Conservation (phyloP, 2,888 invertebrate genomes). For the Orchesellides sinensis region DNA sequence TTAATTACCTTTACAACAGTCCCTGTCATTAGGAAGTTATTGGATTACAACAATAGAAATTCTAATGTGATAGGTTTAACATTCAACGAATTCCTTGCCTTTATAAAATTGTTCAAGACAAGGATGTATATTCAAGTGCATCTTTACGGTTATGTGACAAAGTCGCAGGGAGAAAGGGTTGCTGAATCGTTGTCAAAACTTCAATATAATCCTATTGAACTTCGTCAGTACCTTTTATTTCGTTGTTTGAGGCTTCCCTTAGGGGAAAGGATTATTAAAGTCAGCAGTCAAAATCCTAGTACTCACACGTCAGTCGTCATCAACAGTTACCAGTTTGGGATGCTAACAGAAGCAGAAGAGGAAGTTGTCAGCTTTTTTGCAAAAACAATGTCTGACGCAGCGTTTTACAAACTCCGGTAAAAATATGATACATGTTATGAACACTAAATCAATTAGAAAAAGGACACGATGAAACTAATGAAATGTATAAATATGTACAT, state of each 20-base stretch:
- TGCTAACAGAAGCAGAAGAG: conserved; percentile 31
- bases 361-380: conserved; percentile 45
- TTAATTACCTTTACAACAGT: too few species aligned
- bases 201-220: conserved; percentile 12
- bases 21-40: too few species aligned
- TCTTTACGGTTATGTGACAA: conserved; percentile 59
- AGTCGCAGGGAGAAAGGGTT: conserved; percentile 43
- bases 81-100: conserved; percentile 40
- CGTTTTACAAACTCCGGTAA: conserved; percentile 59
- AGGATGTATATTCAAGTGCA: conserved; percentile 57
- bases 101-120: conserved; percentile 45
- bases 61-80: conserved; percentile 31
- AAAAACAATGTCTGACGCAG: conserved; percentile 32
- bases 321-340: conserved; percentile 67
- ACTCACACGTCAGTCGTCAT: conserved; percentile 57
- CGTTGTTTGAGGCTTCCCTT: conserved; percentile 42
- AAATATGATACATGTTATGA: not conserved
- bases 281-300: conserved; percentile 34
- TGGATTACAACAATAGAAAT: too few species aligned
- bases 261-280: conserved; percentile 60
- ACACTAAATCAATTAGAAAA: not conserved
- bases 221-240: conserved; percentile 24
- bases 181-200: conserved; percentile 15
- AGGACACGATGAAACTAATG: not conserved
- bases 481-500: not conserved